Base-by-base conservation (phyloP, 2,888 invertebrate genomes). In the Caenorhabditis macrosperma region DNA sequence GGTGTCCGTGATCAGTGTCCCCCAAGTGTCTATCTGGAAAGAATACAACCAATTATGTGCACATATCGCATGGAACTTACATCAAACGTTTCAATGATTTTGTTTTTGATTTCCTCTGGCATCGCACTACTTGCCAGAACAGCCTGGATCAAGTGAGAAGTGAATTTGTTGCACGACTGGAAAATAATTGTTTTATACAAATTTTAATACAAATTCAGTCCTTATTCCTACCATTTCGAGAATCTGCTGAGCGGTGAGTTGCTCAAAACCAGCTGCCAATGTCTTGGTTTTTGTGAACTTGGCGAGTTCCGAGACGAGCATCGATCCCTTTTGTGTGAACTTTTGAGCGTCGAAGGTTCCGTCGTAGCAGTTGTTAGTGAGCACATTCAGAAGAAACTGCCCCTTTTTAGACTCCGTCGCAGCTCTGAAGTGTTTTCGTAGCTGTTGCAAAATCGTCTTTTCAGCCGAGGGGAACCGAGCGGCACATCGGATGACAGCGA, bases 311-410 rank as follows among this genome's bases (percentile, higher is more conserved):
- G 66, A 63, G 4, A 82, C 44, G 41, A 85, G 61, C 28, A 77
- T 30, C 28, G 67, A 44, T 41, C 84, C 84, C 77, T 80, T 77
- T 9, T 67, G 57, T 24, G 78, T 64, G 30, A 60, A 77, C 61
- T 74, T 74, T 6, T 77, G 46, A 1, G 71, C 15, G 24, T 82
- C 79, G 12, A 78, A 68, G 30, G 33, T 12, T 20, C 82, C 82
- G 33, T 82, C 72, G 22, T 68, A 82, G 7, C 12, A 30, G 54
- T 86, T 86, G 46, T 76, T 54, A 12, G 86, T 82, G n/a, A 86
- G 55, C 17, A 82, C 67, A 55, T 86, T 86, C 38, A 81, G 52
- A 17, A 86, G 48, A 24, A 86, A 85, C 17, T 82, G 38, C 4
- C 54, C 59, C 63, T 84, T 83, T 12, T 78, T 84, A 0, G 77